Percentiles rank a stretch among this genome's conserved stretches.
phyloP scores from a whole-genome alignment of 2,797 vertebrate species.

The Sebastiscus albofasciatus region DNA sequence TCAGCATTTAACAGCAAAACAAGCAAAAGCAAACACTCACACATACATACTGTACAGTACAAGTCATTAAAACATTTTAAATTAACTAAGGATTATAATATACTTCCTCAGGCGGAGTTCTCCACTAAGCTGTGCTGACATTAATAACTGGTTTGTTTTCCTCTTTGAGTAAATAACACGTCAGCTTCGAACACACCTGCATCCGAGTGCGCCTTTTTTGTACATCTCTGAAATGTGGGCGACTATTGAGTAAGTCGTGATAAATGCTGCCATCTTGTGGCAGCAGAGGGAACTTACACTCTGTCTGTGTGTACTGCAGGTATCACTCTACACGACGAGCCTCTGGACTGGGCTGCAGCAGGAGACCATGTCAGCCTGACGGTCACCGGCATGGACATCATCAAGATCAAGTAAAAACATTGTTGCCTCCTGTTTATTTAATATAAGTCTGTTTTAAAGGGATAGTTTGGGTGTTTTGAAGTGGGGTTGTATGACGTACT shows the following conservation, averaged over 20 bases:
- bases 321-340: slow-evolving; percentile 93
- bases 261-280: slow-evolving; percentile 69
- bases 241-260: background rate
- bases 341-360: slow-evolving; percentile 96
- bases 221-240: background rate
- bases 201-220: background rate
- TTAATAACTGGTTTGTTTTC: background rate
- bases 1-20: background rate
- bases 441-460: background rate
- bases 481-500: too few species aligned
- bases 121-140: background rate
- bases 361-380: slow-evolving; percentile 97
- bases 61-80: background rate
- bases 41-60: background rate
- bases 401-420: slow-evolving; percentile 94
- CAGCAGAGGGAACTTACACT: background rate
- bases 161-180: background rate
- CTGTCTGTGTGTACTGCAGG: slow-evolving; percentile 79
- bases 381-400: slow-evolving; percentile 99
- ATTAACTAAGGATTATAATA: background rate
- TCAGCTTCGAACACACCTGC: background rate
- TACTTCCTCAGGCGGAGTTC: background rate
- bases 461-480: background rate
- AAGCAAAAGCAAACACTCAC: background rate
- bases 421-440: background rate